Percentiles rank a stretch among this genome's conserved stretches.
These are phyloP conservation scores for Clarias pachynema DNA, from an alignment of 2,797 vertebrate genomes.

Conservation along the genomic window DNA sequence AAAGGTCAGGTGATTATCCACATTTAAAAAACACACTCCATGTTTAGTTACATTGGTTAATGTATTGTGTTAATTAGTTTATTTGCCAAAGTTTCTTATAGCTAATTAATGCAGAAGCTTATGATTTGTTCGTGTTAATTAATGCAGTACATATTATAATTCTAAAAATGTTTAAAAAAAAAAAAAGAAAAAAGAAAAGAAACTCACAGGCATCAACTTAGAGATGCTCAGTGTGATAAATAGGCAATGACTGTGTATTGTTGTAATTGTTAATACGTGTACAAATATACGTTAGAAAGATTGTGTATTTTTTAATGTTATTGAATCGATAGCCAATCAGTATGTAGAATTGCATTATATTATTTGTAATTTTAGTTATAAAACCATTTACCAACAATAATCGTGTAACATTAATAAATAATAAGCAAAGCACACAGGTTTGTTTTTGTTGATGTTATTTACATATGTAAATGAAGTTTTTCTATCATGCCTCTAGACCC, in stretches of 20 bases:
- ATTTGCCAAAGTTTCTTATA: neutral
- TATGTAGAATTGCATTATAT: neutral
- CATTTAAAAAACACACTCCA: too few relatives aligned
- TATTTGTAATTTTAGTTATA: conserved; percentile 3
- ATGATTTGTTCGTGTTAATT: neutral
- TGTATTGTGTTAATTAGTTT: neutral
- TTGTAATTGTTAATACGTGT: conserved; percentile 11
- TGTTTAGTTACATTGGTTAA: neutral
- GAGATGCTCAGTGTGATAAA: neutral
- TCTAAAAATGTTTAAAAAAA: neutral
- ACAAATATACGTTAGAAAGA: neutral
- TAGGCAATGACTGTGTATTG: neutral
- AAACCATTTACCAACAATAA: neutral
- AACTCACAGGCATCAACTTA: neutral
- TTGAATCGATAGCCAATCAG: neutral
- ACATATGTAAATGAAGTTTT: neutral
- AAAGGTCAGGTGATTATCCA: neutral
- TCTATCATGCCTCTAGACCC: neutral
- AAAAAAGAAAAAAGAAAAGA: neutral
- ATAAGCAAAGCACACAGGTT: conserved; percentile 27
- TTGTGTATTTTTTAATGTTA: neutral
- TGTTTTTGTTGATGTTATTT: neutral
- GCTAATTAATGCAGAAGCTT: neutral
- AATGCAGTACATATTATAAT: neutral
- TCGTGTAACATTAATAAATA: conserved; percentile 39